Evolutionary conservation across 2,888 invertebrate genomes (phyloP), one percentile per base, ranked within the genome.

Genomic region (Allophyes oxyacanthae): DNA sequence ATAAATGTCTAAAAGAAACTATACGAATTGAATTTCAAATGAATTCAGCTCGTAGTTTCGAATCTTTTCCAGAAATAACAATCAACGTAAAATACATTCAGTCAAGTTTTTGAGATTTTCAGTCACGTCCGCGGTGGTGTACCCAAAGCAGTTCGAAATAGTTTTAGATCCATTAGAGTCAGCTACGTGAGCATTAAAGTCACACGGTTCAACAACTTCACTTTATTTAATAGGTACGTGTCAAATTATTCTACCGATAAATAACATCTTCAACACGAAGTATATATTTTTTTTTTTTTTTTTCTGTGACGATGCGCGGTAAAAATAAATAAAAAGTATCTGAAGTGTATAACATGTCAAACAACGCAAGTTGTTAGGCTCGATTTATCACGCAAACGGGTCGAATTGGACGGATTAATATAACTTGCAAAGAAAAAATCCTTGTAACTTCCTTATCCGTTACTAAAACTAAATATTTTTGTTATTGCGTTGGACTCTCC

Each of bases 41-140:
- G 26, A 30, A 10, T 30, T n/a, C 8, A 13, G 8, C 0, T 8
- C 28, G 8, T n/a, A 13, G 38, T 44, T 10, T n/a, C 11, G 11
- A 43, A 25, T n/a, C 33, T 10, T 25, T 54, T 14, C 34, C 11
- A 8, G 8, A 32, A 37, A 45, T 34, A 13, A 9, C 28, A 14
- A 37, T 61, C 26, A 4, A 2, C 6, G 6, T 8, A 28, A 28
- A n/a, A 10, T 20, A 37, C 10, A 37, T 14, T 15, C 10, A 9
- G 1, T 20, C 20, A 37, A 10, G 5, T 20, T 9, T 37, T 10
- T 37, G 15, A 37, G 7, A 37, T 37, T 10, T 10, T 15, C 15
- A 20, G 10, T 15, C 10, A 37, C 15, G 37, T 37, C 4, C 10
- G 10, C 10, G 2, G 9, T 37, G 3, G 15, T 2, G 10, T 1